Conservation (phyloP, 2,113 vertebrate species). For the Leptobrachium ailaonicum region DNA sequence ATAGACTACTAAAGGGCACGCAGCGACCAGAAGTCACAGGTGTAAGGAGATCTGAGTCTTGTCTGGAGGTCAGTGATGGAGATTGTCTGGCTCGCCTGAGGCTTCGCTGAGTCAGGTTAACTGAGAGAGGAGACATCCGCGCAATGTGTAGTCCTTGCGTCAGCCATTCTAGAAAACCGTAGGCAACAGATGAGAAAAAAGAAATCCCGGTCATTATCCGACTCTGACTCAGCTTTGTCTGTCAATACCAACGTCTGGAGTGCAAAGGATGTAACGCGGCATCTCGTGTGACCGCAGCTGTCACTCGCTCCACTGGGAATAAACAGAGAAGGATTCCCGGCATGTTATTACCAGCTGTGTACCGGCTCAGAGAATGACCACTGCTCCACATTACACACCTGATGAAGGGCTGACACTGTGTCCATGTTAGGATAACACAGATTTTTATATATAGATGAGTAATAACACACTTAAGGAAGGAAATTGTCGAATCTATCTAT, state of each 20-base stretch:
- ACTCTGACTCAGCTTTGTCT: slow-evolving; percentile 5
- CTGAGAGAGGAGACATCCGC: not conserved
- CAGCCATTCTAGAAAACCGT: not conserved
- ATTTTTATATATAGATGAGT: no score
- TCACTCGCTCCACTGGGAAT: slow-evolving; percentile 44
- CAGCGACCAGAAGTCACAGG: no score
- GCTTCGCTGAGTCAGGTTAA: slow-evolving; percentile 16
- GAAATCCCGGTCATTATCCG: not conserved
- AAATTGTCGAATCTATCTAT: no score
- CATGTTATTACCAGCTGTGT: slow-evolving; percentile 53
- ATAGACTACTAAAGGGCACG: no score
- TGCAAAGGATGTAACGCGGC: slow-evolving; percentile 53
- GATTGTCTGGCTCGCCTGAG: no score
- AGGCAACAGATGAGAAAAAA: not conserved
- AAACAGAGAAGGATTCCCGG: slow-evolving; percentile 57
- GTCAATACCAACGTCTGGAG: slow-evolving; percentile 35
- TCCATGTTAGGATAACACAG: slow-evolving; percentile 26
- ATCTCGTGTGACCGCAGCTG: slow-evolving; percentile 58
- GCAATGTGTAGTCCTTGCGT: not conserved
- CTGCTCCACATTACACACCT: slow-evolving; percentile 23
- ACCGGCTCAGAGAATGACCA: slow-evolving; percentile 52
- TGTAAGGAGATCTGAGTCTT: no score
- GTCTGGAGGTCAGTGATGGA: no score
- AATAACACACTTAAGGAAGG: no score
- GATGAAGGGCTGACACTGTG: not conserved